These are phyloP conservation scores for Anarrhichthys ocellatus DNA, from an alignment of 2,113 vertebrate genomes.

Conservation along the genomic window DNA sequence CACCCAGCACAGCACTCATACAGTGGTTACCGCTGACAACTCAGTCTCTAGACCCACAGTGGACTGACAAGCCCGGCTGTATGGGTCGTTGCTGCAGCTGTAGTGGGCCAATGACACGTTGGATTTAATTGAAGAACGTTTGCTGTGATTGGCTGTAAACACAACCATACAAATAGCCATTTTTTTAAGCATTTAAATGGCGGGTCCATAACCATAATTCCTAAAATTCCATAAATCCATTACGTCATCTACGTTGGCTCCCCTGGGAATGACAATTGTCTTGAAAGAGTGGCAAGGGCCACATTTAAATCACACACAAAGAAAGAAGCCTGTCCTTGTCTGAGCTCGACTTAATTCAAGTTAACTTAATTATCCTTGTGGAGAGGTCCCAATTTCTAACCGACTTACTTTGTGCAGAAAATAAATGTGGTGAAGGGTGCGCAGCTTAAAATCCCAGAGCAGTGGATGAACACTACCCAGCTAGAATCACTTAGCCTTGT, in stretches of 20 bases:
- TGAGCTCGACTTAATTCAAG: constrained; percentile 4
- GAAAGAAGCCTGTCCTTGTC: not conserved
- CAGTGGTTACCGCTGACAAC: too few species aligned
- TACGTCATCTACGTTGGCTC: not conserved
- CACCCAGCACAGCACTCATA: not conserved
- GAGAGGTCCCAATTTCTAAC: not conserved
- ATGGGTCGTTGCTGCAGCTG: too few species aligned
- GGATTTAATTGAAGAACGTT: too few species aligned
- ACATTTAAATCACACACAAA: not conserved
- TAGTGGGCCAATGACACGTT: too few species aligned
- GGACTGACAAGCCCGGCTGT: too few species aligned
- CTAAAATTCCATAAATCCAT: not conserved
- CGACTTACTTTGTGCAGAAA: not conserved
- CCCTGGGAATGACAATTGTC: not conserved
- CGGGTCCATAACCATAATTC: not conserved
- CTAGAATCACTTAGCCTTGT: constrained; percentile 35
- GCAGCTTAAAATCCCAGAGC: not conserved
- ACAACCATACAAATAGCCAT: too few species aligned
- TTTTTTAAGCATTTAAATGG: not conserved
- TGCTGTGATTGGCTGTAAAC: too few species aligned
- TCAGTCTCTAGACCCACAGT: too few species aligned
- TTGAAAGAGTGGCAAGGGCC: not conserved
- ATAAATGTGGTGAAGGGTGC: not conserved
- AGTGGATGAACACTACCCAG: not conserved
- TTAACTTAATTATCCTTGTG: constrained; percentile 3